Base-by-base conservation (phyloP, 1,140 invertebrate genomes). In the Temnothorax nylanderi region DNA sequence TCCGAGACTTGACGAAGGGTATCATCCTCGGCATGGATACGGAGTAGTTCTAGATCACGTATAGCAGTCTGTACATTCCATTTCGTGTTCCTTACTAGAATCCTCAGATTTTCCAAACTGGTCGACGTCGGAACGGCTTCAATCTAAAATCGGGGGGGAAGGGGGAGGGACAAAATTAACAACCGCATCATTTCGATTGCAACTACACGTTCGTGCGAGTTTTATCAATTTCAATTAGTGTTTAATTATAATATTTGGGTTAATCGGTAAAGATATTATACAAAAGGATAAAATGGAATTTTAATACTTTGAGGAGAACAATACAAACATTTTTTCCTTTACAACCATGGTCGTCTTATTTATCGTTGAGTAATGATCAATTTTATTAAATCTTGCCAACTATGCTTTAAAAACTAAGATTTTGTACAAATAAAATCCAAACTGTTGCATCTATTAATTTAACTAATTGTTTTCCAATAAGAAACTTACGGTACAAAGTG, bases 401-500 rank as follows among this genome's bases (percentile, higher is more conserved):
- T 64, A 62, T 37, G 16, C 16, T 47, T 77, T 2, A 1, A 26
- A 1, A 41, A 47, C 11, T n/a, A 34, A 32, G 4, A 62, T 44
- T 62, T 3, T 62, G 10, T 8, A 67, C 41, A 41, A 16, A 72
- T 34, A 72, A 56, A 65, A 51, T 51, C 3, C 21, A 78, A 65
- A 26, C 11, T 18, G 13, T 34, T 37, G 21, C 18, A 37, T 58
- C 1, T n/a, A 21, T 58, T 21, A 18, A 41, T 41, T 6, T 56
- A 56, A 13, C 47, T 13, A 82, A 56, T 72, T 32, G 4, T 56
- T 65, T 67, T 11, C 49, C 62, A 78, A 56, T 11, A 72, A 44
- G 11, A 10, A 82, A 82, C 49, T 56, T 82, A 82, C 78, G 10
- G 49, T 56, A 32, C 37, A 81, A 81, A 69, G 18, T 58, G n/a